Evolutionary conservation across 2,888 invertebrate species (phyloP), one percentile per base, ranked within the genome.

Genomic region (Mechanitis mazaeus): DNA sequence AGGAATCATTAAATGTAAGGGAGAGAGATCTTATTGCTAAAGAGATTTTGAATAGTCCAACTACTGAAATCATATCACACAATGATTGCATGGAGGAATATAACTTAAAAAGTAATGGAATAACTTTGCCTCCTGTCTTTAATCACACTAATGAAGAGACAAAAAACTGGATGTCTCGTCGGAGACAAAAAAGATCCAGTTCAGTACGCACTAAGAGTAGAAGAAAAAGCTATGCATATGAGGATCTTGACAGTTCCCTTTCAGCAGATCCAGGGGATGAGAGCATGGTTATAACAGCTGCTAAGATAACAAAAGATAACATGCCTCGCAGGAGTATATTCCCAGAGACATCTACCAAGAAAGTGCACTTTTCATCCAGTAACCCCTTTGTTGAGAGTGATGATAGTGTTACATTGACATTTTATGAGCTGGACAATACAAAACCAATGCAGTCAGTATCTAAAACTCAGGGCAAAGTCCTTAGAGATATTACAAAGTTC

Each of bases 241-340:
- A 92, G 59, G 92, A 92, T 68, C 77, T 92, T 38, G 91, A 92
- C 73, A 92, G 92, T 67, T 92, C 92, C 0, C 76, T 92, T 54
- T 92, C 92, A 0, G 92, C 92, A 0, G 92, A 92, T 65, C 75
- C 88, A 3, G 92, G 92, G 0, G 92, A 92, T 60, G 76, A 85
- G 38, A 92, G 92, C 57, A 83, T 91, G 53, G 76, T 91, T 12
- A 79, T 91, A n/a, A 92, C 92, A 9, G 91, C 92, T 0, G 83
- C 83, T 3, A 92, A 91, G 71, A 76, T 90, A 66, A 89, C 89
- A 0, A 78, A 80, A 45, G 87, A 85, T 4, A 86, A 85, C 67
- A 83, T 90, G 86, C 90, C 89, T 38, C 81, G 85, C 1, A 81
- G 88, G 31, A 84, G 78, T 64, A 84, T 90, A 64, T 87, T 90